Evolutionary conservation across 2,888 invertebrate genomes (phyloP).

Genomic region (Agriotes lineatus): DNA sequence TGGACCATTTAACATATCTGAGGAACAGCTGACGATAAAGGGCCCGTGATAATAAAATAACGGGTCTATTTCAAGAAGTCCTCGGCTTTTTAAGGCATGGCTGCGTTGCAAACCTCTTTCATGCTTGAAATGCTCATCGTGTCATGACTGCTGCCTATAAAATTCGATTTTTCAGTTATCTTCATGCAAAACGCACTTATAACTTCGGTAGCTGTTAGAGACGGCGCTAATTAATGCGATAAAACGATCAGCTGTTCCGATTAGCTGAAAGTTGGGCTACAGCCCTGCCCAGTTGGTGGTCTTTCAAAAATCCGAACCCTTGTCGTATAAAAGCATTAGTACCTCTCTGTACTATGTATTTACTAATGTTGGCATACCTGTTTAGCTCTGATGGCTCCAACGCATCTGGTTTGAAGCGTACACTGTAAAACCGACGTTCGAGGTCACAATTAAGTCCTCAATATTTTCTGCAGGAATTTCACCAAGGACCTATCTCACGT

Average conservation of each 20-base stretch:
- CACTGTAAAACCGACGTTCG: conserved; percentile 6
- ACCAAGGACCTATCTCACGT: neutral
- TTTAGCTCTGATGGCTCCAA: conserved; percentile 25
- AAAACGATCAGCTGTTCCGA: too few species aligned
- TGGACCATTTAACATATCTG: conserved; percentile 43
- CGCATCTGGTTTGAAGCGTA: conserved; percentile 20
- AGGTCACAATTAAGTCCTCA: neutral
- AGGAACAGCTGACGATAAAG: conserved; percentile 48
- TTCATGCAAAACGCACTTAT: too few species aligned
- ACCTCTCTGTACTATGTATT: conserved; percentile 21
- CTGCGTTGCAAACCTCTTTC: neutral
- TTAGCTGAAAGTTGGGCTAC: too few species aligned
- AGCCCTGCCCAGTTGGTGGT: conserved; percentile 8
- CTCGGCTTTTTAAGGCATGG: conserved; percentile 22
- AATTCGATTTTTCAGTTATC: neutral
- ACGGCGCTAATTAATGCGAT: neutral
- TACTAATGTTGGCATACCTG: conserved; percentile 28
- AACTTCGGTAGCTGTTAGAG: too few species aligned
- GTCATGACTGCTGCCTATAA: too few species aligned
- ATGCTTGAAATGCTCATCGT: neutral
- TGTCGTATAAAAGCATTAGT: conserved; percentile 22
- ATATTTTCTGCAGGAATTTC: neutral
- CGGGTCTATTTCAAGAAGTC: conserved; percentile 43
- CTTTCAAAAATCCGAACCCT: conserved; percentile 7
- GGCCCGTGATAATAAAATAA: conserved; percentile 47